Conservation (phyloP, 2,113 vertebrate genomes). For the Nibea coibor region DNA sequence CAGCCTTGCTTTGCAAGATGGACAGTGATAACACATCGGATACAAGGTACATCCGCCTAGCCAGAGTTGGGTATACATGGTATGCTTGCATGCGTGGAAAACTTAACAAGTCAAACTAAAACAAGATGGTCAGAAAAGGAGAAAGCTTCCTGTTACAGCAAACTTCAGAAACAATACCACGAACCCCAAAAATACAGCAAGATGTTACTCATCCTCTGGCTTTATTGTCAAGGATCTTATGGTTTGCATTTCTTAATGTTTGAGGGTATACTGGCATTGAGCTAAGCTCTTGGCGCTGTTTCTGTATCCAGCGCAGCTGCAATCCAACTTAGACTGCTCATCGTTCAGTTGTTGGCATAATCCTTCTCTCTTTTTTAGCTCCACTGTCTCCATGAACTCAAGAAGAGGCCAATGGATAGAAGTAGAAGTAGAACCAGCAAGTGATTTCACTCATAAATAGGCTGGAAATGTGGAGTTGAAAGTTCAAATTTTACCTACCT, state of each 20-base stretch:
- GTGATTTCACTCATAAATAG: neutral
- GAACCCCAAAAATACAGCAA: neutral
- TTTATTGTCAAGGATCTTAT: neutral
- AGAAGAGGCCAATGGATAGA: too few relatives aligned
- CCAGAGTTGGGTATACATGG: neutral
- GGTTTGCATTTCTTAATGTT: conserved; percentile 6
- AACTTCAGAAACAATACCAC: neutral
- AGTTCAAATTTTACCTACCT: neutral
- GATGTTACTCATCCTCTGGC: neutral
- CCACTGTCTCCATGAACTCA: neutral
- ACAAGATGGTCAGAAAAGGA: neutral
- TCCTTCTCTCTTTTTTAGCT: neutral
- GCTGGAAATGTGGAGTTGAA: neutral
- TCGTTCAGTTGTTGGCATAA: neutral
- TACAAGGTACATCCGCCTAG: too few relatives aligned
- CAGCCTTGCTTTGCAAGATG: neutral
- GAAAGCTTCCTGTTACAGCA: neutral
- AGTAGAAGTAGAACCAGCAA: neutral
- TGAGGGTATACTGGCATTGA: neutral
- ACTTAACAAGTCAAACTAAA: neutral
- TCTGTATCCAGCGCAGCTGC: neutral
- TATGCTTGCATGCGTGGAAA: neutral
- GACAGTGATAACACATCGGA: neutral
- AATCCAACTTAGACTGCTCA: neutral
- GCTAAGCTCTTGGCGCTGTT: neutral